Evolutionary conservation across 2,797 vertebrate species (phyloP).

Genomic region (Paguma larvata): DNA sequence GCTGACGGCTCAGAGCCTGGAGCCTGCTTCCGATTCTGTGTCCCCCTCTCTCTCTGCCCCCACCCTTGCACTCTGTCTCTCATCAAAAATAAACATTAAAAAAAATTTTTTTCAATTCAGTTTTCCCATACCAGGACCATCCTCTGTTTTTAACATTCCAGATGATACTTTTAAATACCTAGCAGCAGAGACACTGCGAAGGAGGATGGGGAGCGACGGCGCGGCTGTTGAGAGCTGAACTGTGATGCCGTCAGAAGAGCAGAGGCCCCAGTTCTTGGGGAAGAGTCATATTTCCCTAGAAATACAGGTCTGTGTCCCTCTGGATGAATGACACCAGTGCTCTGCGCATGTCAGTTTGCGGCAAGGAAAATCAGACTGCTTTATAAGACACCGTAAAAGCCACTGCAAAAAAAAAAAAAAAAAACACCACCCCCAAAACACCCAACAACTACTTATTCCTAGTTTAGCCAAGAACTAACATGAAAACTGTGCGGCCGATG

Average conservation of each 20-base stretch:
- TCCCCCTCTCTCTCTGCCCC: too few relatives aligned
- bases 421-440: background rate
- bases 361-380: constrained; percentile 67
- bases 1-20: too few relatives aligned
- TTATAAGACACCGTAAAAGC: constrained; percentile 69
- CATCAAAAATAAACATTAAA: too few relatives aligned
- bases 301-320: constrained; percentile 50
- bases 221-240: background rate
- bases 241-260: background rate
- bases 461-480: constrained; percentile 70
- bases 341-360: constrained; percentile 44
- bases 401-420: background rate
- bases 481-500: constrained; percentile 60
- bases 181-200: background rate
- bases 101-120: background rate
- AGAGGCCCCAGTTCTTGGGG: constrained; percentile 52
- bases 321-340: background rate
- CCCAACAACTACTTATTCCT: constrained; percentile 53
- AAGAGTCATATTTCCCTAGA: constrained; percentile 60
- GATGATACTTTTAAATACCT: constrained; percentile 12
- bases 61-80: too few relatives aligned
- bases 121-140: background rate
- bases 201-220: background rate
- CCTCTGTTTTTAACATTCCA: background rate
- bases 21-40: too few relatives aligned